Conservation (phyloP, 1,140 invertebrate genomes). For the Epicauta chinensis region DNA sequence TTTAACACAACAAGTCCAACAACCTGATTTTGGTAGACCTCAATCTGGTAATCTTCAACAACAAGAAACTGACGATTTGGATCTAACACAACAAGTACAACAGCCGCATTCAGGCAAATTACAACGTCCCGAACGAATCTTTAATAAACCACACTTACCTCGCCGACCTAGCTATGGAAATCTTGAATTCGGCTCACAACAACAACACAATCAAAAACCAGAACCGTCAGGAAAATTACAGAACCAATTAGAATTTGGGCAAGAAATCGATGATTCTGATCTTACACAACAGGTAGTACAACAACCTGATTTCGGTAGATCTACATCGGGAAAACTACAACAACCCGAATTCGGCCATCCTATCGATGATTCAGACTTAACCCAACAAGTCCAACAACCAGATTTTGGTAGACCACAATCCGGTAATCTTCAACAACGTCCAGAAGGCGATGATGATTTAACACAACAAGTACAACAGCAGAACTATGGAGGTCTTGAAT, state of each 20-base stretch:
- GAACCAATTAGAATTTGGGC: not conserved
- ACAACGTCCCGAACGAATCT: constrained; percentile 14
- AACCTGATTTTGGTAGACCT: constrained; percentile 1
- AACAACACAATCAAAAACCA: not conserved
- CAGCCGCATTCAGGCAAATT: constrained; percentile 1
- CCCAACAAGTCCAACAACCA: constrained; percentile 10
- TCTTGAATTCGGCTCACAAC: constrained; percentile 1
- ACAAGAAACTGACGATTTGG: constrained; percentile 7
- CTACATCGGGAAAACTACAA: not conserved
- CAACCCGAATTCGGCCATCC: not conserved
- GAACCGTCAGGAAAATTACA: not conserved
- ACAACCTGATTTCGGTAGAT: constrained; percentile 3
- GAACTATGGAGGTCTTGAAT: not conserved
- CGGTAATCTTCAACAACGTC: not conserved
- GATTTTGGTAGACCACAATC: constrained; percentile 1
- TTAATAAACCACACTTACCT: not conserved
- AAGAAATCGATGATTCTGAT: not conserved
- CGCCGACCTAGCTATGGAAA: not conserved
- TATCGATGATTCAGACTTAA: constrained; percentile 7
- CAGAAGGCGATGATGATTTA: constrained; percentile 4
- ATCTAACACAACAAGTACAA: constrained; percentile 16
- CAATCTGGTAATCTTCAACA: not conserved
- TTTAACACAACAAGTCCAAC: constrained; percentile 15
- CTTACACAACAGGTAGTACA: not conserved
- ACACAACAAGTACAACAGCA: constrained; percentile 1